Evolutionary conservation across 2,113 vertebrate species (phyloP).

Genomic region (Thalassoma bifasciatum): DNA sequence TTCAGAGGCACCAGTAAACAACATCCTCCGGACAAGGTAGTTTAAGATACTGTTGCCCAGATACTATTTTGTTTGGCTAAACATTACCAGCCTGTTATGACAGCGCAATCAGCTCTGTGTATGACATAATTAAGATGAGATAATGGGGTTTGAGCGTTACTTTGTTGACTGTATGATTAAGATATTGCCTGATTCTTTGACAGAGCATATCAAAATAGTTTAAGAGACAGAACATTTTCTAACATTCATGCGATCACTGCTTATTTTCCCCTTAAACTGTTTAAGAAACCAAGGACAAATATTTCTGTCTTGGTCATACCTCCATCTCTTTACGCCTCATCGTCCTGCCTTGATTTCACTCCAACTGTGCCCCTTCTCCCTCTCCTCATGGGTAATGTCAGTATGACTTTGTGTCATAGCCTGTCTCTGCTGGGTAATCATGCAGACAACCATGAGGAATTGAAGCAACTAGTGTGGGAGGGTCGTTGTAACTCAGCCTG

Average conservation of each 20-base stretch:
- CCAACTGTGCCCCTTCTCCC: neutral
- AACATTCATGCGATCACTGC: neutral
- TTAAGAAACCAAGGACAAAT: neutral
- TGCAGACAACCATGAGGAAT: conserved; percentile 50
- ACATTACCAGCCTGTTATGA: neutral
- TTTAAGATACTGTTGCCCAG: no score
- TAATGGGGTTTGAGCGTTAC: neutral
- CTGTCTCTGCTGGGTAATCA: conserved; percentile 17
- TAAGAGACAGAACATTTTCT: conserved; percentile 2
- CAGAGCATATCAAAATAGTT: neutral
- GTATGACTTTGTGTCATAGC: conserved; percentile 29
- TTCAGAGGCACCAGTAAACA: neutral
- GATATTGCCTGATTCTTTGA: neutral
- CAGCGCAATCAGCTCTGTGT: conserved; percentile 3
- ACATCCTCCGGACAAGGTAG: no score
- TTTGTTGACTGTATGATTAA: neutral
- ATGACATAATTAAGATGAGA: neutral
- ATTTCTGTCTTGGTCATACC: neutral
- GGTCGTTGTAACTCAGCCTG: conserved; percentile 15
- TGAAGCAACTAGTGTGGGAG: conserved; percentile 34
- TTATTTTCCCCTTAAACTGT: neutral
- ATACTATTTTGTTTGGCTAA: neutral
- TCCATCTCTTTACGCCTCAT: neutral
- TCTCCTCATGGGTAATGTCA: conserved; percentile 6
- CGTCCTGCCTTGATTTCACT: conserved; percentile 1